Evolutionary conservation across 2,888 invertebrate genomes (phyloP).

Genomic region (Petrophora chlorosata): DNA sequence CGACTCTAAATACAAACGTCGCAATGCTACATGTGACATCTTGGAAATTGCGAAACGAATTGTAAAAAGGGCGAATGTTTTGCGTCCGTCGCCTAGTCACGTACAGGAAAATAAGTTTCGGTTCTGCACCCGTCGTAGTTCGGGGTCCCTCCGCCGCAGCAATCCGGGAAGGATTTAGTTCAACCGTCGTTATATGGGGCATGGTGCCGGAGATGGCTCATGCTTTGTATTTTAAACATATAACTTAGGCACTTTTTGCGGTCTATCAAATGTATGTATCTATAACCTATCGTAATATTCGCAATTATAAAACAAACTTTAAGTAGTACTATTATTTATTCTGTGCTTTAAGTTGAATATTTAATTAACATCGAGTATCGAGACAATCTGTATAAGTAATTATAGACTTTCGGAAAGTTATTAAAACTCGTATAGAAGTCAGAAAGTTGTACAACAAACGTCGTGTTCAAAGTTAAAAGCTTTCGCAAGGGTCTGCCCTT

Average conservation of each 20-base stretch:
- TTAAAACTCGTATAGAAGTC: too few species aligned
- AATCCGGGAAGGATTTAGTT: conserved; percentile 37
- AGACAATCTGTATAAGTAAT: too few species aligned
- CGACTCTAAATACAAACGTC: too few species aligned
- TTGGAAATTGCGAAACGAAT: conserved; percentile 17
- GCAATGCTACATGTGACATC: not conserved
- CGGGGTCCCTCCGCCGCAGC: conserved; percentile 34
- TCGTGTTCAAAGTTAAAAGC: not conserved
- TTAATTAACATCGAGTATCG: too few species aligned
- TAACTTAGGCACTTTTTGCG: too few species aligned
- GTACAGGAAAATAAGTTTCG: conserved; percentile 46
- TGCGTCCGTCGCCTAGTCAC: conserved; percentile 50
- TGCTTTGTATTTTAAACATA: conserved; percentile 6
- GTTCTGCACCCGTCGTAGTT: conserved; percentile 29
- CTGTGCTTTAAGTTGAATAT: too few species aligned
- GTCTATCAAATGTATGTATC: too few species aligned
- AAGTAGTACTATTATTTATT: too few species aligned
- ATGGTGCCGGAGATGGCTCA: not conserved
- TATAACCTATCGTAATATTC: too few species aligned
- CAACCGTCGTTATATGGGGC: conserved; percentile 5
- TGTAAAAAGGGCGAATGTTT: conserved; percentile 39
- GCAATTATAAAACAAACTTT: too few species aligned
- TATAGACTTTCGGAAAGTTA: too few species aligned
- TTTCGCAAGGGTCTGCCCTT: not conserved
- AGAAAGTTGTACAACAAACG: not conserved